Base-by-base conservation (phyloP, 2,797 vertebrate genomes). In the Antrozous pallidus region DNA sequence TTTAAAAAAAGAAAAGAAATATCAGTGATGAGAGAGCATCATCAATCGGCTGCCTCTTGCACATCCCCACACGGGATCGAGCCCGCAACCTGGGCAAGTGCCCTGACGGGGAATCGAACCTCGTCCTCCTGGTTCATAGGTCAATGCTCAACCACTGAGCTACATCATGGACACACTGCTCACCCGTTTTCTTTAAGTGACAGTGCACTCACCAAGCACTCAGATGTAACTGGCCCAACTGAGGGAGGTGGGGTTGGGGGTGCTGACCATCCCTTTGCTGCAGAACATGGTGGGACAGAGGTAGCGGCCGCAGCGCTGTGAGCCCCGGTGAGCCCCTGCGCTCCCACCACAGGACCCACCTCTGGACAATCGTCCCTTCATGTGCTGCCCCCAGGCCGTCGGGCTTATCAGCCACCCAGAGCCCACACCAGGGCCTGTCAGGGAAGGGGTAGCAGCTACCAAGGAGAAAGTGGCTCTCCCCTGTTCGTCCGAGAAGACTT, bases 241-340 rank as follows among this genome's bases (percentile, higher is more conserved):
- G 11, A 3, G 83, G 51, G 47, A 4, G 54, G 18, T 0, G 1
- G 0, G 0, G 6, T 4, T 26, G 1, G 20, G 31, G 36, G 6
- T 31, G 18, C 79, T 79, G 65, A 70, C 20, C 3, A 0, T 42
- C 71, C 74, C 26, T 88, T 78, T 31, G 85, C 10, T 2, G 13
- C 54, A 12, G 28, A 58, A 40, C 54, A 1, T 0, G 1, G 42
- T 28, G 33, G 74, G 33, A 33, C 40, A 74, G 54, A 33, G 71
- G 17, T 18, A 42, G 26, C 12, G 2, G 2, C 12, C 0, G 13
- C 22, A 36, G 83, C 36, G 63, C 16, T 54, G 26, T 31, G 45
- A 36, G 28, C n/a, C 71, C 42, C 38, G 40, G 12, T 22, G 51
- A 22, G 51, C 51, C 51, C 51, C 51, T 54, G 26, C n/a, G 26